Evolutionary conservation across 2,113 vertebrate genomes (phyloP).

Genomic region (Nesogale talazaci): DNA sequence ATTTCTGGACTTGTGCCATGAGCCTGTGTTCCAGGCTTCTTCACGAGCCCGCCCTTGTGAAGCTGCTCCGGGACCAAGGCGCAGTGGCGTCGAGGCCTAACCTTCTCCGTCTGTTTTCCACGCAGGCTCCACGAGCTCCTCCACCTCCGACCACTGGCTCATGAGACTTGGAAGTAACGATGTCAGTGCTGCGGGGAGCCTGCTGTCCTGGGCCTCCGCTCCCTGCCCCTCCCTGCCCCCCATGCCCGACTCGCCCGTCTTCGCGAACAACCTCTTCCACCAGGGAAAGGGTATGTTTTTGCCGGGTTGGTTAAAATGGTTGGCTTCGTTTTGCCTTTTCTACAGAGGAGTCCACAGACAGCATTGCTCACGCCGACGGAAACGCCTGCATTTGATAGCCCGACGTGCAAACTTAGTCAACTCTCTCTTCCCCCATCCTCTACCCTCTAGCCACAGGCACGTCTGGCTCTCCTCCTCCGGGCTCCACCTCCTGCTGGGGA

Average conservation of each 20-base stretch:
- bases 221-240: constrained; percentile 81
- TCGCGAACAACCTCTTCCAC: constrained; percentile 74
- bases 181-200: constrained; percentile 83
- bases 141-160: constrained; percentile 93
- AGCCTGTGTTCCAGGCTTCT: accelerated
- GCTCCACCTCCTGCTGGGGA: too few species aligned
- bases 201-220: constrained; percentile 85
- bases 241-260: constrained; percentile 85
- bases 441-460: neutral
- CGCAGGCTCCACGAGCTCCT: constrained; percentile 91
- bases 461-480: neutral
- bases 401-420: neutral
- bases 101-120: neutral
- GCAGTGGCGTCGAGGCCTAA: neutral
- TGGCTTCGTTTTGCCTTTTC: neutral
- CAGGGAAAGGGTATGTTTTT: constrained; percentile 86
- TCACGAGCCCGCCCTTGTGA: accelerated
- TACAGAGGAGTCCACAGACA: accelerated
- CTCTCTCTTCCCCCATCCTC: neutral
- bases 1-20: neutral
- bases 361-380: neutral
- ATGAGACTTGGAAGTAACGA: constrained; percentile 84
- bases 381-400: neutral
- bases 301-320: neutral
- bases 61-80: accelerated